Conservation (phyloP, 2,797 vertebrate species). For the Sebastes elongatus region DNA sequence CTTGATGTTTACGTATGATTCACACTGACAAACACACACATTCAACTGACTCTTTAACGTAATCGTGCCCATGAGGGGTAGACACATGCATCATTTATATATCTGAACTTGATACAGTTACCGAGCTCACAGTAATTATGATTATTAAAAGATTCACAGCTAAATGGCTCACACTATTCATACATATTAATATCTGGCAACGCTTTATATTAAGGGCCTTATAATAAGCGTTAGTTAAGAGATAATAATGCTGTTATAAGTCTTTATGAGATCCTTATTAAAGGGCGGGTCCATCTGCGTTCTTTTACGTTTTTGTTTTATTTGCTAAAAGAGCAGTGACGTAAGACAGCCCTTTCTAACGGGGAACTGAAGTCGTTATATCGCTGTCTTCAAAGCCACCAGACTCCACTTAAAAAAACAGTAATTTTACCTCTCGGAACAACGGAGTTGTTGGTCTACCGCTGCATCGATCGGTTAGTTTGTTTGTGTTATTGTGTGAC, state of each 20-base stretch:
- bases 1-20: constrained; percentile 28
- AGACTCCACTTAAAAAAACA: too few relatives aligned
- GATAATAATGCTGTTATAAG: not conserved
- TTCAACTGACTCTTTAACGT: not conserved
- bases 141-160: not conserved
- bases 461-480: too few relatives aligned
- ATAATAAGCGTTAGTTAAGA: not conserved
- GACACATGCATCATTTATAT: not conserved
- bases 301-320: not conserved
- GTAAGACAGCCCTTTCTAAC: too few relatives aligned
- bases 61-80: not conserved
- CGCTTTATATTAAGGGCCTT: not conserved
- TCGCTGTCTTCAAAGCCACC: too few relatives aligned
- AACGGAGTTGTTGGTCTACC: too few relatives aligned
- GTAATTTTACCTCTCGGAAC: too few relatives aligned
- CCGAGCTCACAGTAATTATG: not conserved
- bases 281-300: not conserved
- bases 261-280: not conserved
- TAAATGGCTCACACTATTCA: not conserved
- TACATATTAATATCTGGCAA: not conserved
- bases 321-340: too few relatives aligned
- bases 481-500: too few relatives aligned
- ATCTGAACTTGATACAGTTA: not conserved
- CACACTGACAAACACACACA: constrained; percentile 6
- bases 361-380: too few relatives aligned